A percentile compares a stretch with the other conserved stretches of the same genome.
These are phyloP conservation scores for Choreutis nemorana DNA, from an alignment of 2,888 invertebrate genomes.

Conservation along the genomic window DNA sequence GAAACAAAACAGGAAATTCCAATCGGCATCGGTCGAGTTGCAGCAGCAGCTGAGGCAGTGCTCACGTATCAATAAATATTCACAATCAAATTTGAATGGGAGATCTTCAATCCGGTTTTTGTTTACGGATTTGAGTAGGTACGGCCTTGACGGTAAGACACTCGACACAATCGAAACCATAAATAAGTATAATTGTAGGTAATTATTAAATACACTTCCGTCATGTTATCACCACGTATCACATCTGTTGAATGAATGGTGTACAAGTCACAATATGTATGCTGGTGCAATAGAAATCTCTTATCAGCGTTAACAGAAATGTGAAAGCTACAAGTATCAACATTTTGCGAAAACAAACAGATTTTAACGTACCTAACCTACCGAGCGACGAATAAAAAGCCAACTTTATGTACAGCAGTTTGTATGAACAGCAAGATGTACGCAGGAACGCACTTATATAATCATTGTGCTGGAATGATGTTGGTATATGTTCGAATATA, in stretches of 20 bases:
- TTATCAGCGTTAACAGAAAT: no score
- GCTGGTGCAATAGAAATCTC: no score
- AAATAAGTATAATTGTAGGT: no score
- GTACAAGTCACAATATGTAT: constrained; percentile 1
- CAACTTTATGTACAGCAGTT: no score
- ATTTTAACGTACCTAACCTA: no score
- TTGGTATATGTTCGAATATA: no score
- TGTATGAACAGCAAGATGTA: no score
- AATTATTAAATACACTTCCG: constrained; percentile 1
- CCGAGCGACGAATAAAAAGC: no score
- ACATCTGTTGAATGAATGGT: neutral
- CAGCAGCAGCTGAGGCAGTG: constrained; percentile 13
- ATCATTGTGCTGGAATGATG: no score
- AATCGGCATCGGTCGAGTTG: constrained; percentile 25
- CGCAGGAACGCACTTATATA: no score
- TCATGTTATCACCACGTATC: neutral
- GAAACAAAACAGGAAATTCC: constrained; percentile 38
- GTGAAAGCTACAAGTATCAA: no score
- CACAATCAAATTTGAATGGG: constrained; percentile 40
- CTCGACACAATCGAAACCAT: constrained; percentile 15
- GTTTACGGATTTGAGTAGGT: constrained; percentile 41
- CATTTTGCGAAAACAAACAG: no score
- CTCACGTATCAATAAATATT: constrained; percentile 31
- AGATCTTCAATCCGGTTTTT: constrained; percentile 46
- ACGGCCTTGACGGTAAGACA: constrained; percentile 49